These are phyloP conservation scores for Climacteris rufus DNA, from an alignment of 2,113 vertebrate genomes.

Conservation along the genomic window DNA sequence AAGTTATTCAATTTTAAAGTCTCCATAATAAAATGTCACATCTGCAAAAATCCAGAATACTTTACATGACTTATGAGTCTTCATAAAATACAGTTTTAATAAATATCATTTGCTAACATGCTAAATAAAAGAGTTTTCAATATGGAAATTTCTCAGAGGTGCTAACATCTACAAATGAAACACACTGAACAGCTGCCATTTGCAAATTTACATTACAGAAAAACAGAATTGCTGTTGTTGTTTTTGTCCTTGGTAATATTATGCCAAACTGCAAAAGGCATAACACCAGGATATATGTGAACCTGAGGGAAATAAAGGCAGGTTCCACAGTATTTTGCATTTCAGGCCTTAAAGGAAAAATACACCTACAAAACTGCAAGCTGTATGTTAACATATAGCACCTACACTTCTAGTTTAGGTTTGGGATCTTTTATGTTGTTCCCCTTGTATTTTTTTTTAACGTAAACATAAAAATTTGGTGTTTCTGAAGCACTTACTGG, in stretches of 20 bases:
- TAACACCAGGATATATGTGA: neutral
- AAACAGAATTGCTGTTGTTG: neutral
- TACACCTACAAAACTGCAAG: neutral
- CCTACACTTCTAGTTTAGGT: neutral
- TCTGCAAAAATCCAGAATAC: neutral
- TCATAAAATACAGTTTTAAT: neutral
- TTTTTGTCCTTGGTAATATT: neutral
- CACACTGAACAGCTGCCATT: neutral
- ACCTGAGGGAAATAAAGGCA: neutral
- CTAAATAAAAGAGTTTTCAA: neutral
- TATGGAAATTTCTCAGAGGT: neutral
- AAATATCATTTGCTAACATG: neutral
- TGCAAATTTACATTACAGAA: neutral
- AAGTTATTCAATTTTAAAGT: neutral
- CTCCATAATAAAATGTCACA: neutral
- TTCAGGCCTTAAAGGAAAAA: neutral
- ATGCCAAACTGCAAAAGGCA: neutral
- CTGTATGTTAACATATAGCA: neutral
- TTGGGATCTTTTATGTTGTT: neutral
- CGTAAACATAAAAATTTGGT: neutral
- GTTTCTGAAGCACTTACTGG: neutral
- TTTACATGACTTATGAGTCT: neutral
- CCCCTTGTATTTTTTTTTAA: neutral
- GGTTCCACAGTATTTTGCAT: neutral
- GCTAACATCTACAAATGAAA: neutral